Conservation (phyloP, 2,797 vertebrate genomes). For the Naso thynnoides region DNA sequence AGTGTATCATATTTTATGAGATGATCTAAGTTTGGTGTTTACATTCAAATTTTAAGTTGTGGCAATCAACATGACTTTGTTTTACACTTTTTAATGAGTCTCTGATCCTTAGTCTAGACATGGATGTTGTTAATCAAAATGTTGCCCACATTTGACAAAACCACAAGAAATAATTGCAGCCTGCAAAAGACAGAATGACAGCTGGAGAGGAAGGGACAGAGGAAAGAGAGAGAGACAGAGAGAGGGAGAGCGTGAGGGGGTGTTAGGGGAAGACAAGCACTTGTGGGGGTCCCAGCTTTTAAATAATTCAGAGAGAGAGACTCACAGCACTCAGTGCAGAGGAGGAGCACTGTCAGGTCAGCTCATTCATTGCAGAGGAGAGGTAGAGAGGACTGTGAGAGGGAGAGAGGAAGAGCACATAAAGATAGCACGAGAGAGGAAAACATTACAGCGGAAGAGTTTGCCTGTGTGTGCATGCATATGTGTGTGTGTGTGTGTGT, state of each 20-base stretch:
- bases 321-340: slow-evolving; percentile 81
- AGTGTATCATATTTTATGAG: too few relatives aligned
- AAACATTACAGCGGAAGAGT: slow-evolving; percentile 45
- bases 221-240: slow-evolving; percentile 22
- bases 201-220: slow-evolving; percentile 55
- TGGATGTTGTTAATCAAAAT: slow-evolving; percentile 33
- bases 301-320: slow-evolving; percentile 85
- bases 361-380: slow-evolving; percentile 77
- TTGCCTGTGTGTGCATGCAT: slow-evolving; percentile 22
- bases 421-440: slow-evolving; percentile 62
- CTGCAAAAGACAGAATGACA: slow-evolving; percentile 65
- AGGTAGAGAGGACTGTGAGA: slow-evolving; percentile 50
- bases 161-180: slow-evolving; percentile 45
- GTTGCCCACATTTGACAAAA: slow-evolving; percentile 48
- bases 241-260: slow-evolving; percentile 54
- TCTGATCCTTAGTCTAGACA: slow-evolving; percentile 32
- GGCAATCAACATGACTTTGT: neutral
- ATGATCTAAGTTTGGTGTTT: too few relatives aligned
- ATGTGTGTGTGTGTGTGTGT: slow-evolving; percentile 29
- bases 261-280: slow-evolving; percentile 79
- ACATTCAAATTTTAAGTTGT: neutral
- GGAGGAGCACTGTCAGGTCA: slow-evolving; percentile 85
- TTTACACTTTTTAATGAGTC: slow-evolving; percentile 14
- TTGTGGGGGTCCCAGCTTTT: slow-evolving; percentile 85
- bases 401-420: slow-evolving; percentile 37